phyloP scores from a whole-genome alignment of 2,113 vertebrate genomes.

The Neodon shergylaensis region DNA sequence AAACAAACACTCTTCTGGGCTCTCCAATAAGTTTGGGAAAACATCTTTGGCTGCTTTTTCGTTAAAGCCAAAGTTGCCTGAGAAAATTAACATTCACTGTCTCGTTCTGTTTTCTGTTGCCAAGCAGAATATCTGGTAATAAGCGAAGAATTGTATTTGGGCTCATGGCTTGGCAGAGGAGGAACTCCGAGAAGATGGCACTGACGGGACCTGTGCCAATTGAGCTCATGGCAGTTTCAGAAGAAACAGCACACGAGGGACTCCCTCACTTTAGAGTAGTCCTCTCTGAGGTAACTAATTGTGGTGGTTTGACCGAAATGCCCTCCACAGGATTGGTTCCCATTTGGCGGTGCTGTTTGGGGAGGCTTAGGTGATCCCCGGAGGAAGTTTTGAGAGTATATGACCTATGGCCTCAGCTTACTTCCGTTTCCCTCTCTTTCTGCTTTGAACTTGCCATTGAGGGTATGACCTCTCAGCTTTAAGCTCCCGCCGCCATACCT shows the following conservation, averaged over 20 bases:
- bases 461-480: not conserved
- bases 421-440: not conserved
- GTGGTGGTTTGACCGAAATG: not conserved
- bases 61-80: constrained; percentile 10
- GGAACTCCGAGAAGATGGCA: too few relatives aligned
- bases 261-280: not conserved
- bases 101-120: not conserved
- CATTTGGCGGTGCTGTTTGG: not conserved
- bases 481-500: not conserved
- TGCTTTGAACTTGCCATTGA: not conserved
- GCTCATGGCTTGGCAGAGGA: not conserved
- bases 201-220: not conserved
- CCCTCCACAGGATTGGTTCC: not conserved
- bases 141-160: not conserved
- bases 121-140: not conserved
- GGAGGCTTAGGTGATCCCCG: not conserved
- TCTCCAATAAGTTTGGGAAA: constrained; percentile 21
- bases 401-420: not conserved
- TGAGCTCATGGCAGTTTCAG: not conserved
- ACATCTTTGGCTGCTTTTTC: not conserved
- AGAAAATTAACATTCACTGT: not conserved
- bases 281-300: not conserved
- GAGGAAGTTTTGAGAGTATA: not conserved
- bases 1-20: too few relatives aligned
- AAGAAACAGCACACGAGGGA: too few relatives aligned